Conservation (phyloP, 2,113 vertebrate species). For the Scomber japonicus region DNA sequence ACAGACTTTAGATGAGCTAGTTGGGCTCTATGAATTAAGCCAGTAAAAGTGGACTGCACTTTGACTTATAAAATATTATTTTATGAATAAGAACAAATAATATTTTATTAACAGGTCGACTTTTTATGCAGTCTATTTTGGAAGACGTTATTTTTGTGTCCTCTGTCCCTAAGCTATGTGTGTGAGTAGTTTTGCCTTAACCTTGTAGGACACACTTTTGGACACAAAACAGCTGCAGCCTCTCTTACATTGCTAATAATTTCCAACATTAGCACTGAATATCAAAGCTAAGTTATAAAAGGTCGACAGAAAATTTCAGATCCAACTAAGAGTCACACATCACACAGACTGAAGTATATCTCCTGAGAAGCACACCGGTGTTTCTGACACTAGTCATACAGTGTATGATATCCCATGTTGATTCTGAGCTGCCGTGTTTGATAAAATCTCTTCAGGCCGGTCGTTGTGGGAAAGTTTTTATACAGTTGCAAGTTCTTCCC, state of each 20-base stretch:
- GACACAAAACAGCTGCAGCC: neutral
- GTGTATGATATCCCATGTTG: neutral
- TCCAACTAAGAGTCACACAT: neutral
- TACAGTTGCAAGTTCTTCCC: neutral
- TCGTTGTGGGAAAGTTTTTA: neutral
- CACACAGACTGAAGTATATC: neutral
- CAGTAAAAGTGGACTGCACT: neutral
- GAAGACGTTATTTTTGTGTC: conserved; percentile 13
- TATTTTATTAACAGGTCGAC: neutral
- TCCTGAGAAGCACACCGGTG: neutral
- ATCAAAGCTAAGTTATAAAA: neutral
- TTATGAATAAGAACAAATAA: neutral
- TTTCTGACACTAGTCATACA: neutral
- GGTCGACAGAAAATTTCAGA: neutral
- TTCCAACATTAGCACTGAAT: neutral
- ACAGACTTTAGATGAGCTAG: neutral
- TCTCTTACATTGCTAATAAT: neutral
- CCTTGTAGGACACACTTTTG: neutral
- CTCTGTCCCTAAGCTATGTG: neutral
- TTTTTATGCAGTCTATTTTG: conserved; percentile 15
- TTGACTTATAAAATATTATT: neutral
- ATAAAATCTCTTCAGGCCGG: neutral
- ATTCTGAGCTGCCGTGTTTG: neutral
- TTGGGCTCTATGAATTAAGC: neutral
- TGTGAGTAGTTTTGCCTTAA: neutral